These are phyloP conservation scores for Caranx melampygus DNA, from an alignment of 2,113 vertebrate genomes.

Conservation along the genomic window DNA sequence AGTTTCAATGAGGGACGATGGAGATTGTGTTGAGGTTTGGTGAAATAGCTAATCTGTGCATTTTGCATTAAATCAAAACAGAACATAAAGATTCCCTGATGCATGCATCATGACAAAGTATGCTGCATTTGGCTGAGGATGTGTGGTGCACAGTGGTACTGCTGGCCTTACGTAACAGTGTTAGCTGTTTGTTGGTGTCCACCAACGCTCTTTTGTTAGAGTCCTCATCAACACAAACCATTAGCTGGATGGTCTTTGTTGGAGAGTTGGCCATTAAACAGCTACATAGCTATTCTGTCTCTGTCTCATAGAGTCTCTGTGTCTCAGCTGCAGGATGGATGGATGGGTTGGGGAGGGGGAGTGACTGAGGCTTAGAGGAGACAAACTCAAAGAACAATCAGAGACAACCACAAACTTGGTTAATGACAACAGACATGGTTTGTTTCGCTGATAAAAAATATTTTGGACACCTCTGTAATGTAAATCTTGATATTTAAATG, in stretches of 20 bases:
- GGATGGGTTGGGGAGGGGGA: too few species aligned
- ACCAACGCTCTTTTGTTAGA: slow-evolving; percentile 17
- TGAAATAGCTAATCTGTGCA: too few species aligned
- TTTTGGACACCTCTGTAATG: too few species aligned
- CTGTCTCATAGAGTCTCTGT: background rate
- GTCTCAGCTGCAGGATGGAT: background rate
- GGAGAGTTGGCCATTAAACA: background rate
- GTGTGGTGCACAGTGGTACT: background rate
- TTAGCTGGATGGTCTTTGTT: slow-evolving; percentile 27
- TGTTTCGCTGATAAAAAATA: too few species aligned
- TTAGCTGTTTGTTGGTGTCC: background rate
- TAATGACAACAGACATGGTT: too few species aligned
- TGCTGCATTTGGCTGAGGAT: background rate
- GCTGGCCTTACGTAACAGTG: slow-evolving; percentile 22
- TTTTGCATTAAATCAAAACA: too few species aligned
- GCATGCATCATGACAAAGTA: background rate
- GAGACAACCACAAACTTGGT: too few species aligned
- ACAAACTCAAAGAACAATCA: too few species aligned
- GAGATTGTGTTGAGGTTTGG: too few species aligned
- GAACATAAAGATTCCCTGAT: background rate
- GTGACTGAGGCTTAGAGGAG: background rate
- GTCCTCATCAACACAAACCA: slow-evolving; percentile 15
- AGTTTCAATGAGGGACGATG: too few species aligned
- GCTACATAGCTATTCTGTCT: background rate
- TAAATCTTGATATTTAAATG: too few species aligned